Percentiles rank a stretch among this genome's conserved stretches.
phyloP scores from a whole-genome alignment of 2,113 vertebrate species.

The Tyrannus savana region DNA sequence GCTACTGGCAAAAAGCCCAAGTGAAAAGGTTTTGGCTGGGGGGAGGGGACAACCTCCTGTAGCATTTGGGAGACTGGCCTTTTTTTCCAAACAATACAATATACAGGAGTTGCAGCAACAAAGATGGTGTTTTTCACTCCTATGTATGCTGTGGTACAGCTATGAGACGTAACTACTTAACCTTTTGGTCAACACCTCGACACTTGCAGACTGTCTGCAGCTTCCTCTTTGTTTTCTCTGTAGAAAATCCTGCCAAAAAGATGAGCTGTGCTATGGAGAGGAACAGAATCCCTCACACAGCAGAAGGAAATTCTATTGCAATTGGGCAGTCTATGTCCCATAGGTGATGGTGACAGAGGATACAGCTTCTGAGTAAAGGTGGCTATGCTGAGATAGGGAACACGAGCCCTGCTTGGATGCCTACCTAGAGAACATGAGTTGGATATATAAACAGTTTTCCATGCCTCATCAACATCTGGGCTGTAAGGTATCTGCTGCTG shows the following conservation, averaged over 20 bases:
- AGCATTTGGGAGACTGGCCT: neutral
- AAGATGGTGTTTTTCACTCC: neutral
- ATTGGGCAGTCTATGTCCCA: neutral
- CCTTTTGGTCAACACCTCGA: neutral
- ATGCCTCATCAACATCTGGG: neutral
- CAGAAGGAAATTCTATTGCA: neutral
- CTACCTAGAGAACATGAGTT: neutral
- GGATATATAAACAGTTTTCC: neutral
- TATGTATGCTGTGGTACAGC: neutral
- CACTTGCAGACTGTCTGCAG: neutral
- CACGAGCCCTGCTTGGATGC: neutral
- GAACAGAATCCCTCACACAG: neutral
- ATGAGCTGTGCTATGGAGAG: neutral
- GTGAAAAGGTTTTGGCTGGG: conserved; percentile 16
- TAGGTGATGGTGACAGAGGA: neutral
- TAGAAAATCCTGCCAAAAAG: neutral
- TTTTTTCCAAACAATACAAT: neutral
- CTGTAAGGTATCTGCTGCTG: neutral
- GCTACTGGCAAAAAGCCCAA: conserved; percentile 53
- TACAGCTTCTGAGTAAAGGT: neutral
- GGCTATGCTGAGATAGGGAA: neutral
- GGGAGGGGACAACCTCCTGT: neutral
- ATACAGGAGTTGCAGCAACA: neutral
- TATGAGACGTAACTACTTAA: neutral
- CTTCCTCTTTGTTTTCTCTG: neutral